Percentiles rank a stretch among this genome's conserved stretches.
Evolutionary conservation across 2,113 vertebrate genomes (phyloP).

Genomic region (Lates calcarifer): DNA sequence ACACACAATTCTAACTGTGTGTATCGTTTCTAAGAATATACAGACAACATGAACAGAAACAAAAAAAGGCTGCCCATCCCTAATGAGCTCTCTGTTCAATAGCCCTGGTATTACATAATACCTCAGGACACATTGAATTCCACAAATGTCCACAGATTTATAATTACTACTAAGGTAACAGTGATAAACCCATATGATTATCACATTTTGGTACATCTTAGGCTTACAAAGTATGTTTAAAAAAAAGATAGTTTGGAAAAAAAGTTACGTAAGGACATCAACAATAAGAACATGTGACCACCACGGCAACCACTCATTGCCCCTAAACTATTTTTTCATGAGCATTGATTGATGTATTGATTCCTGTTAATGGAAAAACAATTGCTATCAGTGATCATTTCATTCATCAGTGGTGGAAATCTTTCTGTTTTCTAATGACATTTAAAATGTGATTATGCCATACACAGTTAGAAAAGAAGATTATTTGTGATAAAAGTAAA

Average conservation of each 20-base stretch:
- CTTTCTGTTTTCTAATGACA: neutral
- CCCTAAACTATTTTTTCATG: constrained; percentile 44
- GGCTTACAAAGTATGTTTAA: neutral
- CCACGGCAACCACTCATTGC: constrained; percentile 26
- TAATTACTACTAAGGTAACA: constrained; percentile 29
- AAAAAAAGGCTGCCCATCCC: constrained; percentile 12
- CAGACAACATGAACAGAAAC: constrained; percentile 18
- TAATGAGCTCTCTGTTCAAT: constrained; percentile 44
- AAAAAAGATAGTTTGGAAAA: too few species aligned
- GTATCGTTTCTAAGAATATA: constrained; percentile 12
- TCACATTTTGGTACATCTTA: neutral
- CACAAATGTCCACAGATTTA: constrained; percentile 54
- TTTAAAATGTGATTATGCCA: neutral
- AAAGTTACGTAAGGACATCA: constrained; percentile 22
- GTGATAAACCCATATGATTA: neutral
- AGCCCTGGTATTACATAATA: constrained; percentile 68
- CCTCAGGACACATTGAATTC: constrained; percentile 24
- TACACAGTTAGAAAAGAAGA: neutral
- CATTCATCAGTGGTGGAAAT: constrained; percentile 24
- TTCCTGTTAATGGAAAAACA: constrained; percentile 59
- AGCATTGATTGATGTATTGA: constrained; percentile 64
- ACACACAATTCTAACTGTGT: constrained; percentile 21
- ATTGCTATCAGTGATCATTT: constrained; percentile 28
- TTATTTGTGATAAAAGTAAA: neutral
- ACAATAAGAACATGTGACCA: constrained; percentile 46